phyloP scores from a whole-genome alignment of 2,797 vertebrate species.

The Falco columbarius region DNA sequence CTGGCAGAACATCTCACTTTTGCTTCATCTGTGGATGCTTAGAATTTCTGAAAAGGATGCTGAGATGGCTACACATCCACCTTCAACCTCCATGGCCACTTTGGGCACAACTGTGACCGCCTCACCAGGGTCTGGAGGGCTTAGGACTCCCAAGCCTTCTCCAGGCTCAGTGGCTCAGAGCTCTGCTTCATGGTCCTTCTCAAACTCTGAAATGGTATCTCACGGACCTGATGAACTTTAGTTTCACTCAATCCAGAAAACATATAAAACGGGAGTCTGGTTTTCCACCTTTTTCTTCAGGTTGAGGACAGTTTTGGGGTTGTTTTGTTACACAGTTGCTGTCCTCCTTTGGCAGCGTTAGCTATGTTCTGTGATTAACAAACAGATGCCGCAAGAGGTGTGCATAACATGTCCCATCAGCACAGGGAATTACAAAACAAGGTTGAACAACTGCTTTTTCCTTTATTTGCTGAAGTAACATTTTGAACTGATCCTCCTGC shows the following conservation, averaged over 20 bases:
- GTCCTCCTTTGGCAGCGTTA: not conserved
- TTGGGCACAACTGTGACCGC: not conserved
- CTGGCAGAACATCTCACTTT: not conserved
- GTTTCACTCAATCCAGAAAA: not conserved
- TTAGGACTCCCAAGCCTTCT: not conserved
- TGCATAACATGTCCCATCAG: not conserved
- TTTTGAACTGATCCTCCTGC: not conserved
- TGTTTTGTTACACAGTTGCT: not conserved
- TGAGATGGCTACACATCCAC: not conserved
- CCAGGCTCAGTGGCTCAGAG: not conserved
- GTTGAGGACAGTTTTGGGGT: not conserved
- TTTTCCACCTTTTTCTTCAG: not conserved
- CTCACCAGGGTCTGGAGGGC: not conserved
- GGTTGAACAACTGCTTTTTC: not conserved
- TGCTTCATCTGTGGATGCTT: not conserved
- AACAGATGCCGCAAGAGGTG: not conserved
- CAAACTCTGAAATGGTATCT: not conserved
- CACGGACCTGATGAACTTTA: not conserved
- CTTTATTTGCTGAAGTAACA: conserved; percentile 4
- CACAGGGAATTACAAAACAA: not conserved
- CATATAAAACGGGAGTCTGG: not conserved
- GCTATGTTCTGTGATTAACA: not conserved
- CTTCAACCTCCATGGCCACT: not conserved
- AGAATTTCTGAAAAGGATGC: not conserved
- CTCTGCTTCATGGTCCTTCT: not conserved